Conservation (phyloP, 1,140 invertebrate species). For the Bombus sylvicola region DNA sequence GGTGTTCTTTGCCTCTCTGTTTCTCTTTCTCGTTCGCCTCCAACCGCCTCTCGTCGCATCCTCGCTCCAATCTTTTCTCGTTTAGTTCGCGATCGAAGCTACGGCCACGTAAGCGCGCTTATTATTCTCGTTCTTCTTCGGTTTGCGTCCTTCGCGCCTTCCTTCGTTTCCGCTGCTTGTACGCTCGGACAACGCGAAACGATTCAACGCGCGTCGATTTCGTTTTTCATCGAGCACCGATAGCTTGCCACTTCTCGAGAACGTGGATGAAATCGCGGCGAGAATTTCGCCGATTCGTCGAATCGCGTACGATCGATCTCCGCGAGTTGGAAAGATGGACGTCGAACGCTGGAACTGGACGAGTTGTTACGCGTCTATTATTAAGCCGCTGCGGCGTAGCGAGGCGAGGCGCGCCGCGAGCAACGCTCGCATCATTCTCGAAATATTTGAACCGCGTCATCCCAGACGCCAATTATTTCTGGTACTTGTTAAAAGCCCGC, state of each 20-base stretch:
- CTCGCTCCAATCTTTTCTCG: background rate
- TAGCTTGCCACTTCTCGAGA: accelerated
- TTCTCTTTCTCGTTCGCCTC: background rate
- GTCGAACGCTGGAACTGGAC: background rate
- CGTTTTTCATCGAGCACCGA: accelerated
- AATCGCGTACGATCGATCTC: background rate
- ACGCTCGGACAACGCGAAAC: too few species aligned
- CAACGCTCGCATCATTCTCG: constrained; percentile 40
- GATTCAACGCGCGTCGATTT: too few species aligned
- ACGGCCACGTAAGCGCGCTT: background rate
- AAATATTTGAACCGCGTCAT: constrained; percentile 44
- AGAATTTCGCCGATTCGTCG: background rate
- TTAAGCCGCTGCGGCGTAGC: background rate
- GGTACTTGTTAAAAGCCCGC: constrained; percentile 60
- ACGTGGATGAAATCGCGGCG: background rate
- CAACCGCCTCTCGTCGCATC: background rate
- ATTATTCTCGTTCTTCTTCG: background rate
- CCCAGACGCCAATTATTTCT: constrained; percentile 48
- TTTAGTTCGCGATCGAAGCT: background rate
- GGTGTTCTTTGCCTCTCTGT: background rate
- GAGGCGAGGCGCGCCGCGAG: background rate
- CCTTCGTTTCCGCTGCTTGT: background rate
- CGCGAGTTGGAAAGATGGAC: background rate
- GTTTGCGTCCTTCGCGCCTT: background rate
- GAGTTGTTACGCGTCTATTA: background rate